Base-by-base conservation (phyloP, 2,888 invertebrate genomes). In the Ypsolopha scabrella region DNA sequence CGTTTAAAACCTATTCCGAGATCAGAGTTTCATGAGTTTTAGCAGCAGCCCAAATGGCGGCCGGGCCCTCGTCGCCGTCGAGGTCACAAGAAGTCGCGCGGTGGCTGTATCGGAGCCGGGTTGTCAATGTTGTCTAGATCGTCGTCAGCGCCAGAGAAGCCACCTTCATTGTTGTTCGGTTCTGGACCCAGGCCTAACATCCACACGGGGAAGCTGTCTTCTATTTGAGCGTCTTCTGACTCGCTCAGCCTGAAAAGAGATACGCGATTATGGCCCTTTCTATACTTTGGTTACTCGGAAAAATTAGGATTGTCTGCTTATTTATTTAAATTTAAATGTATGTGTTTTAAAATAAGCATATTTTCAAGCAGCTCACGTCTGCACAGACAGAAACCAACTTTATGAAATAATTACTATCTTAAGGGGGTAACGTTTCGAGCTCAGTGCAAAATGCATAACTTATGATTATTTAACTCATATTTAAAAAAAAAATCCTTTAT, bases 181-280 rank as follows among this genome's bases (percentile, higher is more conserved):
- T 36, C 11, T 10, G 7, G 34, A n/a, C 34, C 35, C 9, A 7
- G 45, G 34, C 37, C n/a, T n/a, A 36, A 36, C 9, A 37, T 10
- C 37, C 35, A 13, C 36, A 35, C 14, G 8, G 36, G 47, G 13
- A 36, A 36, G 36, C 11, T 7, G 37, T 6, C 36, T 9, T 47
- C 47, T 8, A 35, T 24, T 24, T 24, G 7, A 11, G 11, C 35
- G 13, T 48, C 48, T 11, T 48, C 48, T 10, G 8, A 7, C 6
- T 48, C 48, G 48, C 7, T 39, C 7, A 48, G 41, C 11, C 48
- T 48, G 48, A 48, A 48, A 50, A 24, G 4, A n/a, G 33, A 46
- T 2, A 33, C 10, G 24, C 1, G 2, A 8, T 2, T 46, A 6
- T 24, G 4, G 24, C 10, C 2, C n/a, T 6, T 2, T 3, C 38